phyloP scores from a whole-genome alignment of 2,888 invertebrate genomes.

The Quadriops clusia region DNA sequence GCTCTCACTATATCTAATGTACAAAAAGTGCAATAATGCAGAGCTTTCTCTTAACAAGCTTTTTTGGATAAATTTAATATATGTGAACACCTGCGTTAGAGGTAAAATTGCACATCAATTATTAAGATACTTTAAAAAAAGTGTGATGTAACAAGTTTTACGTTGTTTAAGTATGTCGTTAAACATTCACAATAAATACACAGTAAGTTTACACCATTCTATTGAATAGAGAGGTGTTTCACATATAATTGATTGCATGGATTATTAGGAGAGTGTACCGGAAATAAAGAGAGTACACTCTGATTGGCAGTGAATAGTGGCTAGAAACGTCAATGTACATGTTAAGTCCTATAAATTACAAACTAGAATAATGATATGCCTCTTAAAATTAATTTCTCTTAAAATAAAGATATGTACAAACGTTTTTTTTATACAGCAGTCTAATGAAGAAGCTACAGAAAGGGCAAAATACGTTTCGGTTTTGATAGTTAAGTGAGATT shows the following conservation, averaged over 20 bases:
- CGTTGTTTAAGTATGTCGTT: not conserved
- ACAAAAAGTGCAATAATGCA: too few species aligned
- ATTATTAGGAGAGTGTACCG: too few species aligned
- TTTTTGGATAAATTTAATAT: too few species aligned
- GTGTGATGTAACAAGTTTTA: not conserved
- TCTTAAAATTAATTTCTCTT: constrained; percentile 7
- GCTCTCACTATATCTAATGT: too few species aligned
- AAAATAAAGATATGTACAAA: constrained; percentile 7
- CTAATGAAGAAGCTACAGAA: too few species aligned
- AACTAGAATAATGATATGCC: constrained; percentile 13
- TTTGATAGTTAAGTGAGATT: not conserved
- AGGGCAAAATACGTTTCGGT: constrained; percentile 3
- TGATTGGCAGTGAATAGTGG: constrained; percentile 34
- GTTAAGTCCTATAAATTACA: constrained; percentile 8
- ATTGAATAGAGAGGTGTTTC: not conserved
- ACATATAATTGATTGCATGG: constrained; percentile 10
- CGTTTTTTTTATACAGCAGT: constrained; percentile 6
- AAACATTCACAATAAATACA: not conserved
- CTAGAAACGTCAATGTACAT: constrained; percentile 31
- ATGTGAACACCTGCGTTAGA: too few species aligned
- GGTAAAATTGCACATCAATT: too few species aligned
- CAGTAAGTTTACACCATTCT: not conserved
- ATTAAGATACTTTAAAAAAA: too few species aligned
- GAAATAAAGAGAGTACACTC: too few species aligned
- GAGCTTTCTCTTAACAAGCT: too few species aligned